Base-by-base conservation (phyloP, 2,113 vertebrate genomes). In the Silurus asotus region DNA sequence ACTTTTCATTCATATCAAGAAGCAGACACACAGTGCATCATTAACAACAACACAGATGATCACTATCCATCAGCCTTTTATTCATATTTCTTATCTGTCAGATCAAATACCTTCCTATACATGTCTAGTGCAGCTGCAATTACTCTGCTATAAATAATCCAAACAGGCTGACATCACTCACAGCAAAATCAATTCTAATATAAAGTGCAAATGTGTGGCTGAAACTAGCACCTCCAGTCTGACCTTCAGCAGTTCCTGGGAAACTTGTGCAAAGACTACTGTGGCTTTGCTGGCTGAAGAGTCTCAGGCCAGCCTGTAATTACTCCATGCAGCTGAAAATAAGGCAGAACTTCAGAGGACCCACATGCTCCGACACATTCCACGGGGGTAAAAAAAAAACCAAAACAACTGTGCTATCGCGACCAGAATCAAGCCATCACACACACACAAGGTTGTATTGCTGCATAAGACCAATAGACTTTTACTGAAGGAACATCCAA, bases 251-350 rank as follows among this genome's bases (percentile, higher is more conserved):
- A 83, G 61, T 83, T 83, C 88, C 78, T 87, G 86, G 81, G 88
- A 89, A 87, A 89, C 83, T 87, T 84, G 56, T 61, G 37, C 80
- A 88, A 23, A 83, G 65, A 51, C 81, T 81, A 25, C 61, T 84
- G 77, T 9, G 88, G 85, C 64, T 84, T 89, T n/a, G 74, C 83
- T 77, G 84, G 80, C 81, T 69, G 80, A 67, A 61, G 75, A 86
- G 80, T 45, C 55, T 75, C 86, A 80, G 61, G 64, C 56, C 49
- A 81, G 87, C 58, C 87, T 90, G 86, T 90, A 90, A 90, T 90
- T 90, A 90, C 81, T 80, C 77, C 81, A 87, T 59, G 77, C 85
- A 88, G 81, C 89, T 88, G 89, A 90, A 90, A 90, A 90, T 88
- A 90, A 86, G 65, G 70, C 89, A 61, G 81, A 45, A 72, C 86